A percentile compares a stretch with the other conserved stretches of the same genome.
Conservation (phyloP, 1,140 invertebrate genomes). For the Archegozetes longisetosus region DNA sequence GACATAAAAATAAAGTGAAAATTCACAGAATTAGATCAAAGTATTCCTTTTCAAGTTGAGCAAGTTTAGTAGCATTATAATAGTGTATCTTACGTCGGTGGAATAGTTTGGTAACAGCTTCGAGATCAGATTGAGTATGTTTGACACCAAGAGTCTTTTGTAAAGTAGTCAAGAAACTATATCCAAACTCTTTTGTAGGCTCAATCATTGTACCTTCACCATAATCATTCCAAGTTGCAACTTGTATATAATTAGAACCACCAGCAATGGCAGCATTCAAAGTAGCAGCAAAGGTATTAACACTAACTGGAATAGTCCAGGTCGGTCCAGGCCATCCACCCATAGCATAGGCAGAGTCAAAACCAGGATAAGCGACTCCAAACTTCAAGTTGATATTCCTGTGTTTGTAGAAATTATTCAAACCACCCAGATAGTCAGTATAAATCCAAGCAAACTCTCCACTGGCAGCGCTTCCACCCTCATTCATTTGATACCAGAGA, state of each 20-base stretch:
- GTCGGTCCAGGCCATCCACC: neutral
- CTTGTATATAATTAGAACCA: neutral
- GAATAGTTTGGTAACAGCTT: neutral
- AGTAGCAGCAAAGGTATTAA: neutral
- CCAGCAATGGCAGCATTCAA: neutral
- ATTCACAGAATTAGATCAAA: too few relatives aligned
- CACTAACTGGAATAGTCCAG: neutral
- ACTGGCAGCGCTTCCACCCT: neutral
- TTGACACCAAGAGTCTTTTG: neutral
- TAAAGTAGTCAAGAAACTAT: neutral
- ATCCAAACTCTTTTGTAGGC: neutral
- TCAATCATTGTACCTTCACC: neutral
- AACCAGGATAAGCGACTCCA: neutral
- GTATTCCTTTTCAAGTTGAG: too few relatives aligned
- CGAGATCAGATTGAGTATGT: neutral
- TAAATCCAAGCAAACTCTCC: neutral
- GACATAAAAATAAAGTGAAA: too few relatives aligned
- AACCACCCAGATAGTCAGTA: neutral
- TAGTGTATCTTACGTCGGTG: too few relatives aligned
- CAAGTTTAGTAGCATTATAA: too few relatives aligned
- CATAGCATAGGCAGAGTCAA: neutral
- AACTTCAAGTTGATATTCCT: neutral
- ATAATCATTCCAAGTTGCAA: neutral
- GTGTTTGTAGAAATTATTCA: neutral
- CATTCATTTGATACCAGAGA: neutral